Conservation (phyloP, 2,888 invertebrate species). For the Nomada ruficornis region DNA sequence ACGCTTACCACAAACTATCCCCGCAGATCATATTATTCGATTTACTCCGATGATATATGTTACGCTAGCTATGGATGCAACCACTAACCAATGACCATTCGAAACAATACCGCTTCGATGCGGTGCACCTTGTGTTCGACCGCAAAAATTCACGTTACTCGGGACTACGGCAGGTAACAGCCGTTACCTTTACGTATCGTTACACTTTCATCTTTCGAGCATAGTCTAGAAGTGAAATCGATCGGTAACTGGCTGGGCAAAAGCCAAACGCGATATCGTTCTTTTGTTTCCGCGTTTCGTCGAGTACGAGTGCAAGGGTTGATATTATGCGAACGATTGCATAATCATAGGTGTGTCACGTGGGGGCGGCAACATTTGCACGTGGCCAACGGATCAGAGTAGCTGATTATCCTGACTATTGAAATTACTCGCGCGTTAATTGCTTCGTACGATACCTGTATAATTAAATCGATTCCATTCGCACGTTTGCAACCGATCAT, state of each 20-base stretch:
- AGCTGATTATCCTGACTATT: constrained; percentile 37
- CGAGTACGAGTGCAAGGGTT: not conserved
- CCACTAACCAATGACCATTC: constrained; percentile 25
- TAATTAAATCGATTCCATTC: constrained; percentile 53
- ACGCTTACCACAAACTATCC: constrained; percentile 18
- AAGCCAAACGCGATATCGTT: constrained; percentile 5
- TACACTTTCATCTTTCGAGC: constrained; percentile 19
- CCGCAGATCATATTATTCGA: constrained; percentile 39
- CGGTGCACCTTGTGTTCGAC: constrained; percentile 14
- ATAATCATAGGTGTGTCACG: constrained; percentile 41
- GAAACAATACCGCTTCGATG: constrained; percentile 27
- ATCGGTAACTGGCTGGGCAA: constrained; percentile 29
- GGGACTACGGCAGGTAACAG: not conserved
- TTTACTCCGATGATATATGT: constrained; percentile 23
- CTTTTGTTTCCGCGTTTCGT: constrained; percentile 20
- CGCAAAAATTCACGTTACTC: constrained; percentile 16
- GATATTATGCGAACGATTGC: constrained; percentile 23
- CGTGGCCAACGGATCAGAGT: constrained; percentile 17
- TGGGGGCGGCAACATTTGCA: constrained; percentile 28
- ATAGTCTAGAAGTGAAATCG: not conserved
- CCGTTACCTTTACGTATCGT: constrained; percentile 17
- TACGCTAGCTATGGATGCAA: constrained; percentile 23
- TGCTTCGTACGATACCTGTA: constrained; percentile 31
- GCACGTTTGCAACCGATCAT: constrained; percentile 4
- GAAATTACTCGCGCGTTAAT: constrained; percentile 57